These are phyloP conservation scores for Drosophila bocki DNA, from an alignment of 1,140 invertebrate genomes.

Conservation along the genomic window DNA sequence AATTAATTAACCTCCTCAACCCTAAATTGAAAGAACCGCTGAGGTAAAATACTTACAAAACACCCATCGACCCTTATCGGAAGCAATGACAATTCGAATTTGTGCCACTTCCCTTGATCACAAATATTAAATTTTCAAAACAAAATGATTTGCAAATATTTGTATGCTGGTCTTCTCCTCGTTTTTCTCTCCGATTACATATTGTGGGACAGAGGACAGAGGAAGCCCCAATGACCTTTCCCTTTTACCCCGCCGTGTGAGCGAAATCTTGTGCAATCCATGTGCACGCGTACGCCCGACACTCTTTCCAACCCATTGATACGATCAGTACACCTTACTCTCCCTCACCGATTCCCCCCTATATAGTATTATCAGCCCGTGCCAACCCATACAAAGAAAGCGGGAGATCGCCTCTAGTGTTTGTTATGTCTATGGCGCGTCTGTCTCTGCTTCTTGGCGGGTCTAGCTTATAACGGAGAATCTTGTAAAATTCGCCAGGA, in stretches of 20 bases:
- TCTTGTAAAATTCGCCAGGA: slow-evolving; percentile 70
- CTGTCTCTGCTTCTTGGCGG: slow-evolving; percentile 24
- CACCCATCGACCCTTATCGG: slow-evolving; percentile 7
- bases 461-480: slow-evolving; percentile 56
- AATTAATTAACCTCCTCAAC: not conserved
- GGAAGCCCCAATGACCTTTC: slow-evolving; percentile 50
- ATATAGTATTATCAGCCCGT: slow-evolving; percentile 29
- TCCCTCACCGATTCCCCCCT: not conserved
- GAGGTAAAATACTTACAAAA: not conserved
- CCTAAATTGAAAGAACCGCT: not conserved
- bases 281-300: slow-evolving; percentile 5
- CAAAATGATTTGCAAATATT: slow-evolving; percentile 52
- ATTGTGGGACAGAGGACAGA: not conserved
- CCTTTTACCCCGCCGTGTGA: slow-evolving; percentile 12
- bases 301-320: slow-evolving; percentile 26
- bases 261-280: slow-evolving; percentile 37
- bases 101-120: not conserved
- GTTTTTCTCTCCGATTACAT: slow-evolving; percentile 27
- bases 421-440: slow-evolving; percentile 35
- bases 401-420: slow-evolving; percentile 13
- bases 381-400: slow-evolving; percentile 28
- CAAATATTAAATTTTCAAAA: slow-evolving; percentile 4
- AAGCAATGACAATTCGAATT: slow-evolving; percentile 20
- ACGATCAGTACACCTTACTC: slow-evolving; percentile 11
- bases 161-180: not conserved